Percentiles rank a stretch among this genome's conserved stretches.
These are phyloP conservation scores for Drosophila algonquin DNA, from an alignment of 2,888 invertebrate species.

Conservation along the genomic window DNA sequence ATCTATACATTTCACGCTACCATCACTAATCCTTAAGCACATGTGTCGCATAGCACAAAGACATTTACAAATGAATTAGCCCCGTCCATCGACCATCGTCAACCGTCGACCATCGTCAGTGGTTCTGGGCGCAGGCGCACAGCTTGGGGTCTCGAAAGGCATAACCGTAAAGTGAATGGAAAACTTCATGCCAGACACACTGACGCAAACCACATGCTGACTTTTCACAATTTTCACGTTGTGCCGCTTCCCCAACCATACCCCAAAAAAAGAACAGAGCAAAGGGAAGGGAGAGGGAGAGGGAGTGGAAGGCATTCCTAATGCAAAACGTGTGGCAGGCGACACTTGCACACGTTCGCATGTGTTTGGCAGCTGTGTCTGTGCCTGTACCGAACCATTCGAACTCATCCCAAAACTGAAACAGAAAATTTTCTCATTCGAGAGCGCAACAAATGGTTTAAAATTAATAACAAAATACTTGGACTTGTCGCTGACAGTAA, in stretches of 20 bases:
- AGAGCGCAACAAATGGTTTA: slow-evolving; percentile 47
- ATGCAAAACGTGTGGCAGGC: slow-evolving; percentile 72
- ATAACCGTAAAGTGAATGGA: slow-evolving; percentile 14
- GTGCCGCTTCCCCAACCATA: slow-evolving; percentile 24
- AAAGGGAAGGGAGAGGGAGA: not conserved
- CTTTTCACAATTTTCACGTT: slow-evolving; percentile 42
- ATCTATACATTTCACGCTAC: not conserved
- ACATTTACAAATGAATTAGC: slow-evolving; percentile 55
- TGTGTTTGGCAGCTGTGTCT: slow-evolving; percentile 70
- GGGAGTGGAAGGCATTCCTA: slow-evolving; percentile 58
- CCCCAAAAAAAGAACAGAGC: slow-evolving; percentile 5
- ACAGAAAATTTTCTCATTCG: not conserved
- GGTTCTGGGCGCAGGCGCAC: slow-evolving; percentile 68
- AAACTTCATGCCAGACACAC: slow-evolving; percentile 56
- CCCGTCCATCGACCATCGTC: slow-evolving; percentile 21
- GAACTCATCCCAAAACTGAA: slow-evolving; percentile 1
- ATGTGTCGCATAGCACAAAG: slow-evolving; percentile 66
- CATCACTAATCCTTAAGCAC: slow-evolving; percentile 38
- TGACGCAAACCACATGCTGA: slow-evolving; percentile 73
- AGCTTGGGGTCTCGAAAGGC: slow-evolving; percentile 60
- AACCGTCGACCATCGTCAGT: slow-evolving; percentile 6
- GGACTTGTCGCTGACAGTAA: slow-evolving; percentile 59
- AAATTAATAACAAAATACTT: slow-evolving; percentile 67
- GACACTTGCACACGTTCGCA: slow-evolving; percentile 57
- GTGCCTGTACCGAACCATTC: slow-evolving; percentile 47